Percentiles rank a stretch among this genome's conserved stretches.
These are phyloP conservation scores for Euspilapteryx auroguttella DNA, from an alignment of 2,888 invertebrate species.

Conservation along the genomic window DNA sequence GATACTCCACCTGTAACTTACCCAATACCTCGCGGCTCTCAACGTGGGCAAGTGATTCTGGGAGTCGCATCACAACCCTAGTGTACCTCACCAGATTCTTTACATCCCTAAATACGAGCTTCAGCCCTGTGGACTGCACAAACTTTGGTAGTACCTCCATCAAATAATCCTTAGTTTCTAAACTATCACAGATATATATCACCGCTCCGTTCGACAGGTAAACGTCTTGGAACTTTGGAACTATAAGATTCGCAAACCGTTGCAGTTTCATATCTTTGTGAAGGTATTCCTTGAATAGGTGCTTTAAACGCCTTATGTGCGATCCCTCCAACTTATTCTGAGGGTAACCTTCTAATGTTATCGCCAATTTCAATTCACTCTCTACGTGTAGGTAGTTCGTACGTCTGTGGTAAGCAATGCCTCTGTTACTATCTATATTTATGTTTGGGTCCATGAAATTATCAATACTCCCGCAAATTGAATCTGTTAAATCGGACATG, in stretches of 20 bases:
- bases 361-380: conserved; percentile 37
- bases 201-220: conserved; percentile 46
- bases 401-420: conserved; percentile 42
- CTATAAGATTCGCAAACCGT: conserved; percentile 31
- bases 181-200: conserved; percentile 44
- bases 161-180: conserved; percentile 44
- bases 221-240: conserved; percentile 44
- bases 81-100: conserved; percentile 36
- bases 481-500: conserved; percentile 30
- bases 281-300: conserved; percentile 40
- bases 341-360: conserved; percentile 40
- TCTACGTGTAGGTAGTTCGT: conserved; percentile 47
- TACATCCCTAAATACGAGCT: conserved; percentile 32
- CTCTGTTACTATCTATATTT: conserved; percentile 40
- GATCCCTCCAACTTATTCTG: conserved; percentile 40
- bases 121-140: conserved; percentile 34
- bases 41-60: conserved; percentile 31
- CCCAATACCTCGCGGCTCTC: conserved; percentile 30
- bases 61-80: conserved; percentile 32
- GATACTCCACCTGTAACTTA: conserved; percentile 24
- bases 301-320: conserved; percentile 35
- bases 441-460: conserved; percentile 28
- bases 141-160: conserved; percentile 35
- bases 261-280: conserved; percentile 42
- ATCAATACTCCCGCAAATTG: conserved; percentile 26